Evolutionary conservation across 1,140 invertebrate genomes (phyloP), one percentile per base, ranked within the genome.

Genomic region (Drosophila pandora): DNA sequence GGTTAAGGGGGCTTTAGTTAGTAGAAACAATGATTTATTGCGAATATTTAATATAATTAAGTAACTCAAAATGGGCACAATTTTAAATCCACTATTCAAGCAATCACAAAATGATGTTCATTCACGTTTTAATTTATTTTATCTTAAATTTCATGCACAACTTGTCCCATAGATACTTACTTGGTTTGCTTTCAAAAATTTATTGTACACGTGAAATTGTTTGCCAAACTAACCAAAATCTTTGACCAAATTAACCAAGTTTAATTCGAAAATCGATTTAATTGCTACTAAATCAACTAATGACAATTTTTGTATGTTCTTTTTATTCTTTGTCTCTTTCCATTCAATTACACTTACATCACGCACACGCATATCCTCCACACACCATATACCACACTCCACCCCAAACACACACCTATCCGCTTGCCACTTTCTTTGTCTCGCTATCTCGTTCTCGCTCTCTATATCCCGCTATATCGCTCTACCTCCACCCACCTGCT

Each of bases 281-380:
- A 75, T 68, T 76, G 71, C 54, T 76, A 76, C 50, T 60, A 57
- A 78, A 78, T 79, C 45, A 61, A 88, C 84, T 88, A 88, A 88
- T 88, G 39, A 76, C 56, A 83, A 89, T 54, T 77, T 77, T 82
- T 85, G 79, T 88, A 65, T 87, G 79, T 56, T 88, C 77, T 88
- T 72, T 79, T 83, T 83, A 70, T 88, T 88, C 84, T 88, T 88
- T 83, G 79, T 88, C 83, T 88, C 83, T 88, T 88, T 88, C 69
- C 76, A 88, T 88, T 85, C 77, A 75, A 74, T 54, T 50, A 74
- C 53, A 74, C 60, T 56, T 37, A 75, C 53, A 74, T 57, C 68
- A 71, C 75, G 69, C 75, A 85, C 65, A 54, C 56, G 7, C 50
- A 54, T n/a, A 67, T 22, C 12, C 70, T 5, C 32, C 57, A 22